A percentile compares a stretch with the other conserved stretches of the same genome.
phyloP scores from a whole-genome alignment of 1,140 invertebrate genomes.

The Venustaconcha ellipsiformis region DNA sequence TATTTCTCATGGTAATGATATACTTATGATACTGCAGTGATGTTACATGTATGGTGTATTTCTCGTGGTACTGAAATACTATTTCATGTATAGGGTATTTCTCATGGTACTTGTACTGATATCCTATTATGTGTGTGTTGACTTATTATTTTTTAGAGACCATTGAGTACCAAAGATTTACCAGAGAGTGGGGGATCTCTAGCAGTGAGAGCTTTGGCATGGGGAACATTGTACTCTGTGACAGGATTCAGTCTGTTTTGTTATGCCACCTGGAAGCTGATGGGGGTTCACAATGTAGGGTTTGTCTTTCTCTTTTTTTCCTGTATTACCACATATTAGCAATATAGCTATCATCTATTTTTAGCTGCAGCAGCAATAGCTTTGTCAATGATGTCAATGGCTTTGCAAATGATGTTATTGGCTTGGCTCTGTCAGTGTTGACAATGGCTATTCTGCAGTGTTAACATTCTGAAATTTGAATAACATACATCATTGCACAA shows the following conservation, averaged over 20 bases:
- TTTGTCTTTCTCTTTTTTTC: no score
- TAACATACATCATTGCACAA: no score
- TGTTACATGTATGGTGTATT: conserved; percentile 3
- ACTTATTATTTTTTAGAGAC: conserved; percentile 66
- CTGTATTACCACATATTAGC: no score
- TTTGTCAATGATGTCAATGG: no score
- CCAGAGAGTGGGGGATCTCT: conserved; percentile 82
- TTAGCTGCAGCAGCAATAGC: no score
- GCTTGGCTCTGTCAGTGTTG: no score
- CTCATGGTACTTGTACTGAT: not conserved
- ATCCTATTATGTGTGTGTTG: conserved; percentile 7
- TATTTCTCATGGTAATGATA: no score
- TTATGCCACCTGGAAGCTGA: conserved; percentile 89
- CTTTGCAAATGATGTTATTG: no score
- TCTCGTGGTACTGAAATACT: not conserved
- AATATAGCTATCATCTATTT: no score
- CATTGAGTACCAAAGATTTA: conserved; percentile 75
- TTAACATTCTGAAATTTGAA: no score
- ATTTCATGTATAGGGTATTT: conserved; percentile 3
- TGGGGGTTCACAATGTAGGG: conserved; percentile 80
- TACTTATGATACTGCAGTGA: not conserved
- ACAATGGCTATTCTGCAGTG: no score
- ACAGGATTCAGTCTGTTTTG: conserved; percentile 84
- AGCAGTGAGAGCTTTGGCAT: conserved; percentile 83
- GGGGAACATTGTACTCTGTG: conserved; percentile 88